phyloP scores from a whole-genome alignment of 2,888 invertebrate species.

The Drosophila bunnanda region DNA sequence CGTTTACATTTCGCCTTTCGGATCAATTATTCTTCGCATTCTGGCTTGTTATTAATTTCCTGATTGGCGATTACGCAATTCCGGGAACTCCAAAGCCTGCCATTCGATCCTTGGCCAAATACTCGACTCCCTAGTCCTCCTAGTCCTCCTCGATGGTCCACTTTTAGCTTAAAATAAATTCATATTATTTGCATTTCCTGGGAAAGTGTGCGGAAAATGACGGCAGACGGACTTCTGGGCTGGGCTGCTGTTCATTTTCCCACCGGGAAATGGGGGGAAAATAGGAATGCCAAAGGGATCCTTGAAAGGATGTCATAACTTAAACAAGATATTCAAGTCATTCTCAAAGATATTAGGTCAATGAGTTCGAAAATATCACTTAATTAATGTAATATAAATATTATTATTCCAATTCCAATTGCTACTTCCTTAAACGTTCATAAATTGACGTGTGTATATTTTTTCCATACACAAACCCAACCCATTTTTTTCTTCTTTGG shows the following conservation, averaged over 20 bases:
- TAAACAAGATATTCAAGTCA: neutral
- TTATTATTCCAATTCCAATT: too few relatives aligned
- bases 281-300: neutral
- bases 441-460: neutral
- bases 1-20: constrained; percentile 15
- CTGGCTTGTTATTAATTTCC: constrained; percentile 23
- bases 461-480: neutral
- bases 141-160: constrained; percentile 3
- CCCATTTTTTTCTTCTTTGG: neutral
- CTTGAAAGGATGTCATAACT: neutral
- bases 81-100: constrained; percentile 20
- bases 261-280: neutral
- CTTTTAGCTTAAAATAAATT: constrained; percentile 53
- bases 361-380: neutral
- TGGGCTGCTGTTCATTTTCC: constrained; percentile 19
- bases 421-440: neutral
- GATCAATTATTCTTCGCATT: constrained; percentile 29
- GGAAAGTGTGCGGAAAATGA: neutral
- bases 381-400: neutral
- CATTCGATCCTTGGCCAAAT: constrained; percentile 25
- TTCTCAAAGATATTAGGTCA: neutral
- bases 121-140: constrained; percentile 9
- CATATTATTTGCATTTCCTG: constrained; percentile 62
- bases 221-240: neutral
- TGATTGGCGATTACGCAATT: constrained; percentile 36